Conservation (phyloP, 2,888 invertebrate species). For the Eurois occulta region DNA sequence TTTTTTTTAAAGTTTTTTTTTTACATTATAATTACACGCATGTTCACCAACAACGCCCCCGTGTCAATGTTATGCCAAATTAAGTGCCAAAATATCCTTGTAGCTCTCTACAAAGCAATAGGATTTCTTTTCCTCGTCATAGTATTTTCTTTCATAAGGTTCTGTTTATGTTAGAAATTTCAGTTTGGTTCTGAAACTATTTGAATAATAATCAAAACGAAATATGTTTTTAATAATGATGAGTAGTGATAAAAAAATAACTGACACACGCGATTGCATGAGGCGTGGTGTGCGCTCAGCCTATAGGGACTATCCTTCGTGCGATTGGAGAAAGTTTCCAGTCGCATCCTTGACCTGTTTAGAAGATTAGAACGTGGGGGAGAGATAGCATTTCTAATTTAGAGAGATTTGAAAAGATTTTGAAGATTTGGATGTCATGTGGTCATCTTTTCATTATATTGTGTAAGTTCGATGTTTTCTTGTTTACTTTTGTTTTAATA, state of each 20-base stretch:
- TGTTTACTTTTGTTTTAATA: background rate
- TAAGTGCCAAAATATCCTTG: background rate
- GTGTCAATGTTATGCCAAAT: background rate
- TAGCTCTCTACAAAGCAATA: background rate
- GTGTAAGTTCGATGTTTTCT: background rate
- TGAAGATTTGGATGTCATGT: slow-evolving; percentile 1
- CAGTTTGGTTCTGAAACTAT: background rate
- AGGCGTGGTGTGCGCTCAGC: slow-evolving; percentile 24
- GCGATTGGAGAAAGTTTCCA: slow-evolving; percentile 67
- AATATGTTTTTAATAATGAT: too few relatives aligned
- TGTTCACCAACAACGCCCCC: background rate
- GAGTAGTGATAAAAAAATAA: background rate
- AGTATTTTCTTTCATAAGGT: background rate
- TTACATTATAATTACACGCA: background rate
- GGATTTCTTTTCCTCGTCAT: background rate
- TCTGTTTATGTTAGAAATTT: background rate
- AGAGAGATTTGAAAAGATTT: slow-evolving; percentile 36
- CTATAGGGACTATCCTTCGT: slow-evolving; percentile 16
- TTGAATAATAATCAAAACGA: background rate
- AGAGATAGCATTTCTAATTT: slow-evolving; percentile 61
- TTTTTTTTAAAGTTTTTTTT: too few relatives aligned
- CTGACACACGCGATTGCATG: background rate
- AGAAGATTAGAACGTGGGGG: slow-evolving; percentile 40
- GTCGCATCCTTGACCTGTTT: slow-evolving; percentile 68
- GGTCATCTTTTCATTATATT: background rate